A percentile compares a stretch with the other conserved stretches of the same genome.
phyloP scores from a whole-genome alignment of 2,797 vertebrate genomes.

The Myripristis murdjan region DNA sequence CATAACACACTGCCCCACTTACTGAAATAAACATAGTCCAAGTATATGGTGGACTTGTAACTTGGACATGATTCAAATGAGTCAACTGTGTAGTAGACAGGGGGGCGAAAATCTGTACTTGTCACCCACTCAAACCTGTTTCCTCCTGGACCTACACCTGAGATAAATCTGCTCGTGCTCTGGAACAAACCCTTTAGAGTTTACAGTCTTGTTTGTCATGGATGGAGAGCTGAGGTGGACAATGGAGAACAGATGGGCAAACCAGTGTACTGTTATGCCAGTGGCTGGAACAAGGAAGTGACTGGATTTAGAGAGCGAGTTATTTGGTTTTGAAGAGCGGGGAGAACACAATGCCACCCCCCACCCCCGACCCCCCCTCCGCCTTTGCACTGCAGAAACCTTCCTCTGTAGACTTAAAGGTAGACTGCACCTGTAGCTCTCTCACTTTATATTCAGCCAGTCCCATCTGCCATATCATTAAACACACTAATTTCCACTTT shows the following conservation, averaged over 20 bases:
- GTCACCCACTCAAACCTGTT: constrained; percentile 65
- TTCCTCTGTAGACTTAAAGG: constrained; percentile 59
- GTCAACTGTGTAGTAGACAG: constrained; percentile 58
- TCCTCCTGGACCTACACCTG: constrained; percentile 64
- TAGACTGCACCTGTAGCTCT: constrained; percentile 63
- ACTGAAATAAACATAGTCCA: constrained; percentile 59
- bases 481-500: constrained; percentile 57
- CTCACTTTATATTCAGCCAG: constrained; percentile 51
- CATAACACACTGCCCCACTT: constrained; percentile 56
- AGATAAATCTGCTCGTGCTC: constrained; percentile 80
- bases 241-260: constrained; percentile 72
- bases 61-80: constrained; percentile 76
- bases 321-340: constrained; percentile 78
- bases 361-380: constrained; percentile 19
- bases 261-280: constrained; percentile 65
- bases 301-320: constrained; percentile 75
- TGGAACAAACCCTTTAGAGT: constrained; percentile 79
- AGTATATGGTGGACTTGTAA: constrained; percentile 61
- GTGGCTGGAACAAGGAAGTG: constrained; percentile 65
- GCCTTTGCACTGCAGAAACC: constrained; percentile 53
- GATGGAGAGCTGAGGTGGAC: constrained; percentile 68
- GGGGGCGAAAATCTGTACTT: constrained; percentile 67
- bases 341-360: constrained; percentile 77
- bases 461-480: constrained; percentile 55
- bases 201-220: constrained; percentile 77